These are phyloP conservation scores for Hyposmocoma kahamanoa DNA, from an alignment of 1,140 invertebrate species.

Conservation along the genomic window DNA sequence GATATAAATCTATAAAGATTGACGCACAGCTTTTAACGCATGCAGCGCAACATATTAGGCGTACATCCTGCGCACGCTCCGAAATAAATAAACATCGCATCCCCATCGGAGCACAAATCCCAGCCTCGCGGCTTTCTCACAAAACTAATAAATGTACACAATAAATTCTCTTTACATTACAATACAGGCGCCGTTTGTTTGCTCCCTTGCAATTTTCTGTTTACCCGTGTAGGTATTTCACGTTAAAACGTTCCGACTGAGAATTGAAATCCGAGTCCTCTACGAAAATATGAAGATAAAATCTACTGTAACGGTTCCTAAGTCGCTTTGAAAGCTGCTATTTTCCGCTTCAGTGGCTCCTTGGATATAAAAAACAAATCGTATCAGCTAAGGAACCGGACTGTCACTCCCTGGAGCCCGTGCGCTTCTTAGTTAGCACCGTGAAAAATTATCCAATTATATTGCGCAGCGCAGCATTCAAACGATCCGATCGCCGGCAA, in stretches of 20 bases:
- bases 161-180: slow-evolving; percentile 50
- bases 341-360: slow-evolving; percentile 16
- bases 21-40: slow-evolving; percentile 45
- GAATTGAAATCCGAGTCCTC: neutral
- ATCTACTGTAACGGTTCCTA: neutral
- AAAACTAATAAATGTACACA: slow-evolving; percentile 57
- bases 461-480: slow-evolving; percentile 36
- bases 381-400: slow-evolving; percentile 20
- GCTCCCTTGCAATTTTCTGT: slow-evolving; percentile 23
- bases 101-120: slow-evolving; percentile 39
- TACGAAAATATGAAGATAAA: neutral
- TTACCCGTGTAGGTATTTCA: slow-evolving; percentile 3
- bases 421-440: slow-evolving; percentile 31
- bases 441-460: slow-evolving; percentile 56
- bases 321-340: slow-evolving; percentile 4
- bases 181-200: slow-evolving; percentile 30
- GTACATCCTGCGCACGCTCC: slow-evolving; percentile 38
- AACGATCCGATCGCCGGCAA: slow-evolving; percentile 40
- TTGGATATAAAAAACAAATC: slow-evolving; percentile 22
- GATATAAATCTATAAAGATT: slow-evolving; percentile 49
- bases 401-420: slow-evolving; percentile 28
- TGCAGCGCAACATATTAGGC: slow-evolving; percentile 26
- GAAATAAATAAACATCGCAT: slow-evolving; percentile 48
- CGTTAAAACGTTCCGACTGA: neutral
- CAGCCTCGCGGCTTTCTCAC: slow-evolving; percentile 37